These are phyloP conservation scores for Phengaris alcon DNA, from an alignment of 2,888 invertebrate genomes.

Conservation along the genomic window DNA sequence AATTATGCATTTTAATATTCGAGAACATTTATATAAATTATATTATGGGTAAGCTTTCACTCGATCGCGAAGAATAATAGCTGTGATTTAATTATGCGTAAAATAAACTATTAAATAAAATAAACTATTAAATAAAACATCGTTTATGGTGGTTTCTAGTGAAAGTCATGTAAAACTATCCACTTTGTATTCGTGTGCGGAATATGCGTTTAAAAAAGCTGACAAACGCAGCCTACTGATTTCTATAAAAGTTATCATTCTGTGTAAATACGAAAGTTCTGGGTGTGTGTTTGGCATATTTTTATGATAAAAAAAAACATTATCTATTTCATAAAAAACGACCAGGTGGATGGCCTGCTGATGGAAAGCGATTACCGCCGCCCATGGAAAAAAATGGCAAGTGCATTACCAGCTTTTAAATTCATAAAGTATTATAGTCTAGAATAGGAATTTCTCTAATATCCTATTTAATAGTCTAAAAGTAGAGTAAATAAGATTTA, in stretches of 20 bases:
- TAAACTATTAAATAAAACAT: conserved; percentile 10
- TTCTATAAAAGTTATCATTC: not conserved
- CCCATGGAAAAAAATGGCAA: too few species aligned
- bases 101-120: conserved; percentile 14
- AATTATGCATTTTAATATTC: not conserved
- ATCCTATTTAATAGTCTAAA: not conserved
- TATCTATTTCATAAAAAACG: too few species aligned
- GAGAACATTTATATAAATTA: conserved; percentile 4
- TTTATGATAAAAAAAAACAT: too few species aligned
- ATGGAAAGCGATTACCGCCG: too few species aligned
- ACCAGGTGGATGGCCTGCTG: too few species aligned
- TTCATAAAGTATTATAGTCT: too few species aligned
- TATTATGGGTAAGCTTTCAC: conserved; percentile 2
- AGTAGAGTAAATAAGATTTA: too few species aligned
- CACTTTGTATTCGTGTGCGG: conserved; percentile 2
- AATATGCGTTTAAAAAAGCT: not conserved
- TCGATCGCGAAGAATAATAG: not conserved
- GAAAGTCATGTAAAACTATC: not conserved
- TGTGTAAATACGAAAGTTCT: not conserved
- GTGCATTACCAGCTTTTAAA: too few species aligned
- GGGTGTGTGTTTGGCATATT: not conserved
- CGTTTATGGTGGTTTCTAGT: conserved; percentile 9
- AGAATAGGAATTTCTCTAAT: too few species aligned
- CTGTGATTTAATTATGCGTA: not conserved
- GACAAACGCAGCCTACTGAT: not conserved